A percentile compares a stretch with the other conserved stretches of the same genome.
These are phyloP conservation scores for Deilephila elpenor DNA, from an alignment of 2,888 invertebrate species.

Conservation along the genomic window DNA sequence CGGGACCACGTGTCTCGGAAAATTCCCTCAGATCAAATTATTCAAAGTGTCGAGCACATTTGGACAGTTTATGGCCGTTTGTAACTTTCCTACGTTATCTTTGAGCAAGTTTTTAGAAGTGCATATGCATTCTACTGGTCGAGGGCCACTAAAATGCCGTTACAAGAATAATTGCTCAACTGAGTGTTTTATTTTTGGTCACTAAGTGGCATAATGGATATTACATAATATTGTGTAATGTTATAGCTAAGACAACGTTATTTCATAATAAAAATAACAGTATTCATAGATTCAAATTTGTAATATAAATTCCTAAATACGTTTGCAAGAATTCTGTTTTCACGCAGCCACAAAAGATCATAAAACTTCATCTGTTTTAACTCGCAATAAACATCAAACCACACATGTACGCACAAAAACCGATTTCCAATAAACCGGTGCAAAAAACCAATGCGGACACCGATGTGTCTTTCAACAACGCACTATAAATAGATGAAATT, in stretches of 20 bases:
- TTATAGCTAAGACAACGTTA: no score
- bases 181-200: constrained; percentile 21
- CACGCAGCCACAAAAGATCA: no score
- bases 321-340: no score
- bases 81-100: constrained; percentile 59
- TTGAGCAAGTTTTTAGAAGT: constrained; percentile 47
- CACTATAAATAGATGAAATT: constrained; percentile 48
- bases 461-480: constrained; percentile 31
- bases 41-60: constrained; percentile 37
- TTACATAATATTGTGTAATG: neutral
- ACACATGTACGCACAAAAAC: constrained; percentile 12
- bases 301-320: no score
- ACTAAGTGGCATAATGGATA: neutral
- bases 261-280: no score
- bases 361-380: no score
- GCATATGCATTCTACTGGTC: constrained; percentile 54
- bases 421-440: constrained; percentile 21
- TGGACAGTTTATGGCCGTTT: constrained; percentile 54
- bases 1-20: constrained; percentile 29
- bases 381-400: neutral
- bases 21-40: constrained; percentile 31
- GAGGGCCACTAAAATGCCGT: constrained; percentile 56
- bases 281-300: no score
- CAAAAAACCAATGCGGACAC: constrained; percentile 18
- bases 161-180: constrained; percentile 25